Evolutionary conservation across 2,888 invertebrate genomes (phyloP), one percentile per base, ranked within the genome.

Genomic region (Apantesis nais): DNA sequence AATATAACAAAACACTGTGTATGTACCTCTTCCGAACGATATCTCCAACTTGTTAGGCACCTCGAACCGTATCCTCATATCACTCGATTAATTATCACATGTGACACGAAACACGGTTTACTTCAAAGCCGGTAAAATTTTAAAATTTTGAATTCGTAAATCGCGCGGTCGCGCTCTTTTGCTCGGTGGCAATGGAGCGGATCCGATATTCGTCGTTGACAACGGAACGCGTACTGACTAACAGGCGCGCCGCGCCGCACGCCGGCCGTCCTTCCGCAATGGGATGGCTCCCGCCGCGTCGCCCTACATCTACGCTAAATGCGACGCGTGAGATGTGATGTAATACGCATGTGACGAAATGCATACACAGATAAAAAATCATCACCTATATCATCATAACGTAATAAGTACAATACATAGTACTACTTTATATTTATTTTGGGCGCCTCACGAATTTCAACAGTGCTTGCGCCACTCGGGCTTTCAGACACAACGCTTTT

Each of bases 1-100:
- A 80, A 82, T 81, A 83, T 81, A 86, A 76, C 76, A 82, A 83
- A 86, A 85, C 84, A 85, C 85, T 66, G 63, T 81, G 72, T 87
- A 90, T 80, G 78, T 88, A 90, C 92, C 93, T 91, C 91, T 89
- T 84, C 93, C 93, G 79, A 95, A 94, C 82, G 89, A 87, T 83
- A 95, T 94, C 92, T 95, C 95, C 94, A 95, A 93, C 85, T 92
- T 94, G 84, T 95, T 95, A 73, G 95, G 95, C 89, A 94, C 95
- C 88, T 95, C 94, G 83, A 93, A 95, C 72, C 94, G 89, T 88
- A 95, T 95, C 90, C 88, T 91, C 95, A 95, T 94, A 89, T 90
- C 93, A 92, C 91, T 88, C 68, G 83, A 80, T 85, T 82, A 75
- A 55, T 77, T 80, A 75, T 83, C 84, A 84, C 85, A 87, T 85